A percentile compares a stretch with the other conserved stretches of the same genome.
Conservation (phyloP, 2,888 invertebrate species). For the Drosophila helvetica region DNA sequence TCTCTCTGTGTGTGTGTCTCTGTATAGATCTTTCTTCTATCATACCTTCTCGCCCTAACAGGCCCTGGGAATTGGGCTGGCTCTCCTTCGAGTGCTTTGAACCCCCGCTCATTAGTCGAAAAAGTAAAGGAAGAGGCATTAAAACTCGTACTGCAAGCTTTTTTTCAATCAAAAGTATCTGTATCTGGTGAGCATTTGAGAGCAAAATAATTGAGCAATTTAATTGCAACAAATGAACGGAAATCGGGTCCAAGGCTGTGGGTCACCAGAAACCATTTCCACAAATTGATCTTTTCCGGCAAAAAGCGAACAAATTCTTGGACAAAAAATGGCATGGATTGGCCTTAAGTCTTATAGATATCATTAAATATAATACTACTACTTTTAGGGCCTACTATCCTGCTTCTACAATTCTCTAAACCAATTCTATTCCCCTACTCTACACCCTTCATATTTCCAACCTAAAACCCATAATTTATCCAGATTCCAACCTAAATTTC, state of each 20-base stretch:
- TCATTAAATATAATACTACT: too few relatives aligned
- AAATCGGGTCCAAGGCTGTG: neutral
- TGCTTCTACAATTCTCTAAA: neutral
- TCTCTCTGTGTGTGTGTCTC: neutral
- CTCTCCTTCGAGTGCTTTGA: constrained; percentile 6
- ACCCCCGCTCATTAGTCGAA: constrained; percentile 3
- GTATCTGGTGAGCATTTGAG: constrained; percentile 1
- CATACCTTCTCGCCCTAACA: constrained; percentile 15
- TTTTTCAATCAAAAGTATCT: constrained; percentile 7
- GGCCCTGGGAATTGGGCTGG: constrained; percentile 30
- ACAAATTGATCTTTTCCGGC: neutral
- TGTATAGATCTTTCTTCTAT: neutral
- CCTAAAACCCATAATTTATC: neutral
- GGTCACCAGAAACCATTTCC: neutral
- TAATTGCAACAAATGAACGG: neutral
- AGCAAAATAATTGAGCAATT: constrained; percentile 11
- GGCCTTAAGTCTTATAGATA: too few relatives aligned
- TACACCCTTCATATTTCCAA: neutral
- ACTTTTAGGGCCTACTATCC: too few relatives aligned
- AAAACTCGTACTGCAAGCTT: constrained; percentile 2
- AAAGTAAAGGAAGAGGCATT: neutral
- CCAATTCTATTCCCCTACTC: neutral
- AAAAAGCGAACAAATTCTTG: too few relatives aligned
- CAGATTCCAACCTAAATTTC: neutral
- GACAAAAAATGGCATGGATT: too few relatives aligned